Evolutionary conservation across 2,113 vertebrate genomes (phyloP).

Genomic region (Corynorhinus townsendii): DNA sequence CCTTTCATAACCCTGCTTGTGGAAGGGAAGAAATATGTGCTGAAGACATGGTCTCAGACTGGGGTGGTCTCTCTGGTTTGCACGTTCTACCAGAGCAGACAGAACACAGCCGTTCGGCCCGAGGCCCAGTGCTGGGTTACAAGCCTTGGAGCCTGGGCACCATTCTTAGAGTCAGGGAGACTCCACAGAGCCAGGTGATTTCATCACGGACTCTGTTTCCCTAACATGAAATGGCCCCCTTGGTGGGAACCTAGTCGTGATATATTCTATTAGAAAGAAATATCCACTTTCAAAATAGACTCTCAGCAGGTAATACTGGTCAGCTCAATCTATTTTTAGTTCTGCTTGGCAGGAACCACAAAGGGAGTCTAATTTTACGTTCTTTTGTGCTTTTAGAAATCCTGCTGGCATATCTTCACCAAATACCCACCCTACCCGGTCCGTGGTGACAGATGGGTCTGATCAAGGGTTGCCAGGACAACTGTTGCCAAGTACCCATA

Average conservation of each 20-base stretch:
- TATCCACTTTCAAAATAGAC: neutral
- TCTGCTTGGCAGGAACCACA: neutral
- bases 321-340: neutral
- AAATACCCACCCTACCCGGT: neutral
- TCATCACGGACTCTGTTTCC: neutral
- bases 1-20: neutral
- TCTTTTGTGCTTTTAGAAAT: neutral
- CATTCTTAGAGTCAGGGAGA: neutral
- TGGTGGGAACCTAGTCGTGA: neutral
- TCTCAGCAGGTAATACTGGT: neutral
- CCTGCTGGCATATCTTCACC: neutral
- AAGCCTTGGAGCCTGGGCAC: neutral
- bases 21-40: neutral
- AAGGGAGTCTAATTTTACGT: neutral
- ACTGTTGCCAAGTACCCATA: neutral
- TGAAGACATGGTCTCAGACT: neutral
- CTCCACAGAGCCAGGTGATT: neutral
- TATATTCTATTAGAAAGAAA: neutral
- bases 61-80: neutral
- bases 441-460: neutral
- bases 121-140: neutral
- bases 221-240: neutral
- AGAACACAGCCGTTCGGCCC: neutral
- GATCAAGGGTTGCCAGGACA: neutral
- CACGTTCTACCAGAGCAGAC: neutral